A percentile compares a stretch with the other conserved stretches of the same genome.
These are phyloP conservation scores for Myotis daubentonii DNA, from an alignment of 2,797 vertebrate species.

Conservation along the genomic window DNA sequence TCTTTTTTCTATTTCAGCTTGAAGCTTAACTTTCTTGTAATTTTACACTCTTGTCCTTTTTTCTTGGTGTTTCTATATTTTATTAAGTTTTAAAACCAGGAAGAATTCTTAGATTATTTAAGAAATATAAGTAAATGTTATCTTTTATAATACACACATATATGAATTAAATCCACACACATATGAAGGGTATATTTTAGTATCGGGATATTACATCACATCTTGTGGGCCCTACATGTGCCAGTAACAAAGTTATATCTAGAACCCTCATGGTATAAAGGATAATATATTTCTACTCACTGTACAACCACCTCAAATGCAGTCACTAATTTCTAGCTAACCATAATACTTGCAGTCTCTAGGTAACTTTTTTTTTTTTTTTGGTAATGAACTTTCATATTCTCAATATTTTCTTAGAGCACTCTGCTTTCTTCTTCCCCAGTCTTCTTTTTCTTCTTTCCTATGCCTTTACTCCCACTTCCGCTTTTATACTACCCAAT, in stretches of 20 bases:
- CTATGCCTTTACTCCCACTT: background rate
- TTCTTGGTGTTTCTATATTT: background rate
- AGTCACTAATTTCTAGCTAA: background rate
- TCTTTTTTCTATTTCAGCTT: background rate
- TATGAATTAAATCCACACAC: constrained; percentile 8
- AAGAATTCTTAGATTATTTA: background rate
- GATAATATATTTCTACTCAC: background rate
- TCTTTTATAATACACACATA: background rate
- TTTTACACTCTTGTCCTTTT: background rate
- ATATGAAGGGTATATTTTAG: background rate
- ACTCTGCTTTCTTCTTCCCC: background rate
- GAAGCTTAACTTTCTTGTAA: background rate
- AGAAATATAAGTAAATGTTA: constrained; percentile 22
- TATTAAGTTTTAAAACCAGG: background rate
- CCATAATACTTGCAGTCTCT: background rate
- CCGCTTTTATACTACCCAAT: background rate
- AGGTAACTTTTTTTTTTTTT: background rate
- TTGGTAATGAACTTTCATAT: background rate
- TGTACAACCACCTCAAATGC: background rate
- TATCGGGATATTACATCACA: background rate
- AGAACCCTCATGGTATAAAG: background rate
- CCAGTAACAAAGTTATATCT: background rate
- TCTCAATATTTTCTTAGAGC: background rate
- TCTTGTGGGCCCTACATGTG: background rate
- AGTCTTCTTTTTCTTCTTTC: background rate